These are phyloP conservation scores for Penelope pileata DNA, from an alignment of 2,113 vertebrate genomes.

Conservation along the genomic window DNA sequence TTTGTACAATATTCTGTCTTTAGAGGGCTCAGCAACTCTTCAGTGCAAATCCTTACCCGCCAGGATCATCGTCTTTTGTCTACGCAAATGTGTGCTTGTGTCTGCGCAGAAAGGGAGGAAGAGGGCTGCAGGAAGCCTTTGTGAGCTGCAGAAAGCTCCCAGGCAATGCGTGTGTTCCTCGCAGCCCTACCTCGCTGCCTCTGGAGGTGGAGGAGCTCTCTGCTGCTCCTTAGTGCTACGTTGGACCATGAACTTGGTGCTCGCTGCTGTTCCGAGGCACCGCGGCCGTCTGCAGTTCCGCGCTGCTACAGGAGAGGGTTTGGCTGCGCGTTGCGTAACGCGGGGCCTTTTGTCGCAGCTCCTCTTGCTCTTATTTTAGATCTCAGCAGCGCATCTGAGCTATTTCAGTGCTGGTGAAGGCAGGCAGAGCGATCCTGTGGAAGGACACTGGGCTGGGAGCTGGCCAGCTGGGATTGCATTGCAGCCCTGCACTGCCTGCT, in stretches of 20 bases:
- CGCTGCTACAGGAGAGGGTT: not conserved
- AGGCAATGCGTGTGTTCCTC: not conserved
- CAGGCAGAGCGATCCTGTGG: conserved; percentile 6
- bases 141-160: not conserved
- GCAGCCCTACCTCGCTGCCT: conserved; percentile 1
- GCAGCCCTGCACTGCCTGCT: not conserved
- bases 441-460: conserved; percentile 47
- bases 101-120: not conserved
- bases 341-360: not conserved
- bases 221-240: not conserved
- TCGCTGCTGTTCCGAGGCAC: not conserved
- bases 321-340: not conserved
- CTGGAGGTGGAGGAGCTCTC: conserved; percentile 14
- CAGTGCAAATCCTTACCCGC: conserved; percentile 28
- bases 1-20: not conserved
- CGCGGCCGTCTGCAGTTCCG: not conserved
- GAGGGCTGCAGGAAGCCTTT: not conserved
- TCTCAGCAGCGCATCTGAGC: not conserved
- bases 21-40: conserved; percentile 25
- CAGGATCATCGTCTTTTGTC: conserved; percentile 39
- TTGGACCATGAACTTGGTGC: not conserved
- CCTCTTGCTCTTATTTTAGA: conserved; percentile 34
- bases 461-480: not conserved
- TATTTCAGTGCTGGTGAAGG: conserved; percentile 40
- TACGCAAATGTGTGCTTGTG: conserved; percentile 23